Evolutionary conservation across 1,140 invertebrate species (phyloP), one percentile per base, ranked within the genome.

Genomic region (Fopius arisanus): DNA sequence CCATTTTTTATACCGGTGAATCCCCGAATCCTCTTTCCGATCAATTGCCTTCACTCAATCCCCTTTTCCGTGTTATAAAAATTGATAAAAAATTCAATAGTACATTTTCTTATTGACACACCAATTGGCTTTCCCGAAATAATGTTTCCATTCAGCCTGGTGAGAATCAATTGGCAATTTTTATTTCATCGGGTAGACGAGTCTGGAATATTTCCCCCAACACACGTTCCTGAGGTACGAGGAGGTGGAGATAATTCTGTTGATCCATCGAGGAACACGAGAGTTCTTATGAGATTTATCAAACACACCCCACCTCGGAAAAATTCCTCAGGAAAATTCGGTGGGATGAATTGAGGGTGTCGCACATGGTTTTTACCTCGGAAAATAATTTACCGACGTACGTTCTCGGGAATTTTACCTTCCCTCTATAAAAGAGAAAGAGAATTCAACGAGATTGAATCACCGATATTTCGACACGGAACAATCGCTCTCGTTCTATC

Each of bases 231-330:
- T n/a, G 5, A 48, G 16, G 43, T 2, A 48, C 16, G 43, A 48
- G 43, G 43, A 48, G 16, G 43, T 59, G 37, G 43, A 37, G 67
- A 74, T 74, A 74, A 74, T 74, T 74, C 67, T 19, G 69, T 74
- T 74, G 73, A 74, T 70, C 73, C 73, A 33, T 28, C 37, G 19
- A 66, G 67, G 28, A 40, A 62, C 59, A 43, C 33, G 62, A 70
- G 48, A 70, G 59, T 66, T 33, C 68, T 74, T 74, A 74, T 74
- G 73, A 74, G 73, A 74, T 74, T 74, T 74, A 74, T 74, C 73
- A 74, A 74, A 74, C 37, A 31, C 54, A 3, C 31, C 29, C 59
- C 19, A 23, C 31, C 63, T 29, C n/a, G 26, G 12, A 28, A 29
- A 41, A 19, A 21, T n/a, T 29, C 33, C 43, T 21, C 12, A 16